phyloP scores from a whole-genome alignment of 2,113 vertebrate species.

The Pachypanchax playfairii region DNA sequence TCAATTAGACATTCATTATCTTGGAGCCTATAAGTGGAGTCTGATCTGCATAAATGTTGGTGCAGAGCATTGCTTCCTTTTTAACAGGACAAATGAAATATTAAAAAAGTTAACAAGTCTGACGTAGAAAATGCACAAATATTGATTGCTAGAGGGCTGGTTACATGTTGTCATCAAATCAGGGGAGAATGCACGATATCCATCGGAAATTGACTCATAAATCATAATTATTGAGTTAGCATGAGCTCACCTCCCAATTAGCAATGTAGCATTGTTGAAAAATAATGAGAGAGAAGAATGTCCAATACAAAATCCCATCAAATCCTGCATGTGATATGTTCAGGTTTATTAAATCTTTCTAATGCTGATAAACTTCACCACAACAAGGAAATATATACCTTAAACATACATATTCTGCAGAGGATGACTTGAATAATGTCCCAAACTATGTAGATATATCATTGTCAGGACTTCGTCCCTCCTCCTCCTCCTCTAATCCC shows the following conservation, averaged over 20 bases:
- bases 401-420: constrained; percentile 55
- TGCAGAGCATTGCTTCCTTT: constrained; percentile 77
- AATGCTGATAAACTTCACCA: constrained; percentile 39
- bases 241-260: constrained; percentile 85
- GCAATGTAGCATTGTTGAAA: constrained; percentile 81
- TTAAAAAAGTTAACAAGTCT: constrained; percentile 80
- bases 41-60: constrained; percentile 83
- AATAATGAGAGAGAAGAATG: constrained; percentile 69
- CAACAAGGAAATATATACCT: constrained; percentile 41
- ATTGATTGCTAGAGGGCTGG: constrained; percentile 74
- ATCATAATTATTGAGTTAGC: constrained; percentile 90
- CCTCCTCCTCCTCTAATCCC: constrained; percentile 37
- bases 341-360: constrained; percentile 16
- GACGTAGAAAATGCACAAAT: constrained; percentile 70
- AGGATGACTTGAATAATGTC: constrained; percentile 72
- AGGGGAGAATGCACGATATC: constrained; percentile 75
- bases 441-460: constrained; percentile 76
- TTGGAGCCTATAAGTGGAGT: constrained; percentile 85
- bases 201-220: constrained; percentile 83
- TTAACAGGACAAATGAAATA: constrained; percentile 87
- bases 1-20: constrained; percentile 99
- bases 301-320: constrained; percentile 39
- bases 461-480: constrained; percentile 65
- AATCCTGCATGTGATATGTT: constrained; percentile 1
- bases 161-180: constrained; percentile 72